Conservation (phyloP, 2,888 invertebrate genomes). For the Aphodius granarius region DNA sequence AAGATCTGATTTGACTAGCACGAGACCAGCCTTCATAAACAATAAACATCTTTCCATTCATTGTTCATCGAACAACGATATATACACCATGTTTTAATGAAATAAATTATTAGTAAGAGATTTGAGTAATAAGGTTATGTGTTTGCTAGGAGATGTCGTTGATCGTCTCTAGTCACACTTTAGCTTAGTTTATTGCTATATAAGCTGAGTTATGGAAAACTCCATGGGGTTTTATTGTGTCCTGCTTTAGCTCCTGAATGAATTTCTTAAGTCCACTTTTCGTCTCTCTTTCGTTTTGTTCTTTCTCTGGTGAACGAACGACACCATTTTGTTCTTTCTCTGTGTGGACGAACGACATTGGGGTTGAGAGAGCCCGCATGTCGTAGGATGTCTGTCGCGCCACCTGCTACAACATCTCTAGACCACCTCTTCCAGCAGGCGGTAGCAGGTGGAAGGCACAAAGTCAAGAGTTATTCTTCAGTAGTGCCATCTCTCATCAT, state of each 20-base stretch:
- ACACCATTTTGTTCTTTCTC: neutral
- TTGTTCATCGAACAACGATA: neutral
- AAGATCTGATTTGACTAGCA: neutral
- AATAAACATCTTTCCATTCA: neutral
- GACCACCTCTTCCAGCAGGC: slow-evolving; percentile 11
- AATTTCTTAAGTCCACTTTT: no score
- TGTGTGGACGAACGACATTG: neutral
- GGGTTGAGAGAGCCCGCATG: slow-evolving; percentile 22
- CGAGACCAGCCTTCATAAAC: neutral
- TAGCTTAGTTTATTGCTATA: no score
- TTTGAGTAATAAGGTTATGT: no score
- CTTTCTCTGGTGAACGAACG: neutral
- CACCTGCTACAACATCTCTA: slow-evolving; percentile 29
- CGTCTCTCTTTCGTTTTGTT: neutral
- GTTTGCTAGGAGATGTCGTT: no score
- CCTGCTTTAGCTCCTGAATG: no score
- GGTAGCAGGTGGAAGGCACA: slow-evolving; percentile 24
- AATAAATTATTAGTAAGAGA: no score
- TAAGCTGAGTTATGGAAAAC: no score
- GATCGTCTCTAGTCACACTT: no score
- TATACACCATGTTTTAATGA: no score
- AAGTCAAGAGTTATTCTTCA: neutral
- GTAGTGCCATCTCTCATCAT: neutral
- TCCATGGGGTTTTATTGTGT: no score
- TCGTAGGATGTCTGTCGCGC: slow-evolving; percentile 24